Percentiles rank a stretch among this genome's conserved stretches.
Conservation (phyloP, 2,888 invertebrate genomes). For the Pterostichus niger region DNA sequence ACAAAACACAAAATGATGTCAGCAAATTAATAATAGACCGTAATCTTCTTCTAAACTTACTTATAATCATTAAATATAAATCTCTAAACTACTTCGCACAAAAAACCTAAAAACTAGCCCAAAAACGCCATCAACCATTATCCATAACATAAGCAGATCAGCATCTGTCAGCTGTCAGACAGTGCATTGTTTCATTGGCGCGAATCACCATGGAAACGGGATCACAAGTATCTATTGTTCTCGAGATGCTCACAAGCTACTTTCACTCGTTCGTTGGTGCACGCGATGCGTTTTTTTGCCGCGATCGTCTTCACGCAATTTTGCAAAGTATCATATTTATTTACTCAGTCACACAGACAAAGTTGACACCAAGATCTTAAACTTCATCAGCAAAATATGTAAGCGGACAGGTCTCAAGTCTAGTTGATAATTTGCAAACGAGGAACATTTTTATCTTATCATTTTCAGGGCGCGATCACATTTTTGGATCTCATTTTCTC, state of each 20-base stretch:
- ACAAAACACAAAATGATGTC: too few relatives aligned
- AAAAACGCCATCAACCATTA: not conserved
- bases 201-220: constrained; percentile 15
- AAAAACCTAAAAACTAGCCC: not conserved
- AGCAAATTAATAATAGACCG: too few relatives aligned
- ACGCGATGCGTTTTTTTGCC: constrained; percentile 43
- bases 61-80: not conserved
- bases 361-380: not conserved
- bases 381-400: not conserved
- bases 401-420: not conserved
- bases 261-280: constrained; percentile 25
- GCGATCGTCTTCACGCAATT: constrained; percentile 18
- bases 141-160: not conserved
- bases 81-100: not conserved
- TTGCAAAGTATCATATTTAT: constrained; percentile 9
- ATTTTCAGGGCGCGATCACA: too few relatives aligned
- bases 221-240: constrained; percentile 29
- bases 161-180: constrained; percentile 22
- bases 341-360: not conserved
- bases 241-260: constrained; percentile 30
- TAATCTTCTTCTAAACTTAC: too few relatives aligned
- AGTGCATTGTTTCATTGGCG: constrained; percentile 20
- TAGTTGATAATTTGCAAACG: not conserved
- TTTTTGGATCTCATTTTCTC: too few relatives aligned
- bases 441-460: too few relatives aligned